Evolutionary conservation across 2,888 invertebrate genomes (phyloP).

Genomic region (Brachyptera putata): DNA sequence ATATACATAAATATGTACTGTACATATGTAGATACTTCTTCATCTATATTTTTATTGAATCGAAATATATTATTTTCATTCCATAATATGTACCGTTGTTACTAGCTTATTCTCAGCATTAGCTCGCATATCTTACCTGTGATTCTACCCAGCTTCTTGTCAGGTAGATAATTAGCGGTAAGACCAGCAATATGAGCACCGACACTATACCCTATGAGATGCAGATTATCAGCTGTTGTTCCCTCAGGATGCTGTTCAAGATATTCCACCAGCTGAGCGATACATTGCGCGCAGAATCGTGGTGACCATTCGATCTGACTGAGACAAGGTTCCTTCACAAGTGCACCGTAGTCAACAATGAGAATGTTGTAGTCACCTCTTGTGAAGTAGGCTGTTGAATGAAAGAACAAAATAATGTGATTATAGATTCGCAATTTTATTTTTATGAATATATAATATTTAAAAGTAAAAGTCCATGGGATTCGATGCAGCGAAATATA

Average conservation of each 20-base stretch:
- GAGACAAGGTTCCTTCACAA: slow-evolving; percentile 78
- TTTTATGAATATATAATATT: too few species aligned
- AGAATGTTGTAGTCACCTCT: slow-evolving; percentile 79
- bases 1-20: too few species aligned
- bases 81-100: too few species aligned
- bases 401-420: too few species aligned
- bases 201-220: slow-evolving; percentile 81
- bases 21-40: too few species aligned
- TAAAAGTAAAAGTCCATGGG: too few species aligned
- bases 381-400: slow-evolving; percentile 71
- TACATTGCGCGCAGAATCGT: slow-evolving; percentile 60
- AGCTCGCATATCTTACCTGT: slow-evolving; percentile 53
- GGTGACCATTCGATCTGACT: slow-evolving; percentile 60
- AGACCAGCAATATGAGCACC: slow-evolving; percentile 83
- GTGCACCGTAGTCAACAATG: slow-evolving; percentile 76
- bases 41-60: too few species aligned
- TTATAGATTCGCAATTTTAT: too few species aligned
- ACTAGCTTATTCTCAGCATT: too few species aligned
- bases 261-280: slow-evolving; percentile 75
- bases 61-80: too few species aligned
- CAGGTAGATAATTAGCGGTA: slow-evolving; percentile 68
- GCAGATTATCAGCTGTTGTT: slow-evolving; percentile 67
- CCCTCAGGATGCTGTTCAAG: slow-evolving; percentile 73
- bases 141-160: slow-evolving; percentile 77
- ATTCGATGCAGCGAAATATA: too few species aligned